A percentile compares a stretch with the other conserved stretches of the same genome.
phyloP scores from a whole-genome alignment of 2,113 vertebrate genomes.

The Silurus asotus region DNA sequence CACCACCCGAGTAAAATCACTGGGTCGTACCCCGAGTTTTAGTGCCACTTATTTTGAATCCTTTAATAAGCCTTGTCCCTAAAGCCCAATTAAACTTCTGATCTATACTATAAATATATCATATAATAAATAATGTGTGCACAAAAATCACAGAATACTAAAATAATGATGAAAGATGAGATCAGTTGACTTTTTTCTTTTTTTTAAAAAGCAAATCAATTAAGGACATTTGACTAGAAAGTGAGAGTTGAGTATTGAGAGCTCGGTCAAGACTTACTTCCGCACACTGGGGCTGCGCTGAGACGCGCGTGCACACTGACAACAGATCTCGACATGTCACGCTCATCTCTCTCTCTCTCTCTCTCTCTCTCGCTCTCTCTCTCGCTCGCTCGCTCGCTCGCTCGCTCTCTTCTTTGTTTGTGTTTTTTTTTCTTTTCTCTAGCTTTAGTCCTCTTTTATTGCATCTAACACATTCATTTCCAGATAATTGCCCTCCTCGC shows the following conservation, averaged over 20 bases:
- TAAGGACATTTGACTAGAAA: neutral
- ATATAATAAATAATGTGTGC: neutral
- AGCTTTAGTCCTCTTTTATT: neutral
- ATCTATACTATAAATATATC: no score
- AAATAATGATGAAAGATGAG: neutral
- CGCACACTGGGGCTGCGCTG: constrained; percentile 11
- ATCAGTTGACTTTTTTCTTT: neutral
- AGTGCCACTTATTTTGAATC: neutral
- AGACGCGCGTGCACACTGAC: neutral
- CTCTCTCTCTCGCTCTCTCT: neutral
- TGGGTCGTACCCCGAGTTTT: neutral
- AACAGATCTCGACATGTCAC: neutral
- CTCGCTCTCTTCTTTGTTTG: no score
- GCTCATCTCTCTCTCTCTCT: neutral
- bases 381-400: neutral
- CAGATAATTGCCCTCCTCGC: neutral
- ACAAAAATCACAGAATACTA: neutral
- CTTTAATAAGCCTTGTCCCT: neutral
- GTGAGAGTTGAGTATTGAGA: neutral
- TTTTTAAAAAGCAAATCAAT: neutral
- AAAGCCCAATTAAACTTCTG: neutral
- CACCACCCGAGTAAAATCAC: neutral
- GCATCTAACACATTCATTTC: constrained; percentile 13
- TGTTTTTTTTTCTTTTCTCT: neutral
- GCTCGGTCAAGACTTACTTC: constrained; percentile 7